Evolutionary conservation across 2,888 invertebrate species (phyloP).

Genomic region (Dinocampus coccinellae): DNA sequence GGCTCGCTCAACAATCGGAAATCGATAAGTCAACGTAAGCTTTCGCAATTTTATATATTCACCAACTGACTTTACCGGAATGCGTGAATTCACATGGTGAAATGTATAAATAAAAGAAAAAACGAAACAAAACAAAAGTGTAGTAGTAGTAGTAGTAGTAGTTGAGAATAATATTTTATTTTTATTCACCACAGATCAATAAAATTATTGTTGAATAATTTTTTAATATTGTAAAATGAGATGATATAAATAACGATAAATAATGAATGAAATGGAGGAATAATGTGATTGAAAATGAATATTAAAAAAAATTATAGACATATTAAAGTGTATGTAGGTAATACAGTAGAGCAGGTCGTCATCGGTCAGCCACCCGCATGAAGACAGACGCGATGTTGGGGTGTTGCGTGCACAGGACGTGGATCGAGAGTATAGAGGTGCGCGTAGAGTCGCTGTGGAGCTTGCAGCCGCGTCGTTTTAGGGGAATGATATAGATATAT

Average conservation of each 20-base stretch:
- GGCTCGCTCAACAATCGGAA: conserved; percentile 40
- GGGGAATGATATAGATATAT: background rate
- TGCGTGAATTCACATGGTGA: background rate
- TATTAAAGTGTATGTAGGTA: background rate
- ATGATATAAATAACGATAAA: too few species aligned
- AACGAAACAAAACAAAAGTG: background rate
- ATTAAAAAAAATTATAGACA: conserved; percentile 13
- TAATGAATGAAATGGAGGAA: background rate
- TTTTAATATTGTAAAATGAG: too few species aligned
- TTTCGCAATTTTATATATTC: conserved; percentile 26
- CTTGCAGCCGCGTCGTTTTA: conserved; percentile 36
- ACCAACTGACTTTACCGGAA: background rate
- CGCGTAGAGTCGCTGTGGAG: conserved; percentile 44
- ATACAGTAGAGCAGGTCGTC: conserved; percentile 37
- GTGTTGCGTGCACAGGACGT: conserved; percentile 17
- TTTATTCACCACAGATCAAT: too few species aligned
- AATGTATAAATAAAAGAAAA: background rate
- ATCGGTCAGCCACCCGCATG: conserved; percentile 52
- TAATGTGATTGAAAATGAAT: background rate
- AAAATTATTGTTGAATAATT: too few species aligned
- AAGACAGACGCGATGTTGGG: conserved; percentile 33
- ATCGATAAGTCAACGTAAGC: conserved; percentile 44
- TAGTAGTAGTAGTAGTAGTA: too few species aligned
- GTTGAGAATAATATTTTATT: too few species aligned
- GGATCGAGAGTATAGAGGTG: conserved; percentile 44